Evolutionary conservation across 2,888 invertebrate genomes (phyloP).

Genomic region (Rhagonycha lutea): DNA sequence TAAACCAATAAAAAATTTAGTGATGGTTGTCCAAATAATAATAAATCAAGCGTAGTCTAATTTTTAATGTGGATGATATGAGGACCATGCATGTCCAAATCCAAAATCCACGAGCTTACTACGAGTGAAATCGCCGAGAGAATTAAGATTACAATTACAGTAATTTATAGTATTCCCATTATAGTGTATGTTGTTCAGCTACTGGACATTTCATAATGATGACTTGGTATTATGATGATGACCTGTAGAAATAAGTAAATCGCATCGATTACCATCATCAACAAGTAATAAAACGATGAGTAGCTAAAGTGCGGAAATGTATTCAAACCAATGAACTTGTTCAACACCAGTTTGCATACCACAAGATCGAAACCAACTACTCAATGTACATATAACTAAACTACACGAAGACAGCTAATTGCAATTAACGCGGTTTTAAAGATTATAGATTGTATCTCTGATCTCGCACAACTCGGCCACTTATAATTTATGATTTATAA

Average conservation of each 20-base stretch:
- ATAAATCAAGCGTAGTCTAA: neutral
- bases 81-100: neutral
- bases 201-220: conserved; percentile 3
- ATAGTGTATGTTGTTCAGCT: neutral
- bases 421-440: conserved; percentile 16
- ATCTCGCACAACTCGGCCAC: neutral
- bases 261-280: conserved; percentile 17
- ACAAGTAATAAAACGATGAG: conserved; percentile 11
- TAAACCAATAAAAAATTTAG: conserved; percentile 13
- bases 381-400: neutral
- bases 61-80: neutral
- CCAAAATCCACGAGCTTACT: neutral
- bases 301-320: conserved; percentile 19
- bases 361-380: neutral
- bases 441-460: neutral
- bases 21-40: neutral
- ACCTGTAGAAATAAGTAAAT: conserved; percentile 9
- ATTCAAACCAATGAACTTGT: conserved; percentile 2
- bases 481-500: neutral
- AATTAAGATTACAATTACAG: neutral
- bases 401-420: conserved; percentile 16
- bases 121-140: neutral
- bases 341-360: conserved; percentile 1
- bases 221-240: neutral
- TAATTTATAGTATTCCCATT: neutral